Conservation (phyloP, 23 tunicate genomes). For the Corella eumyota region DNA sequence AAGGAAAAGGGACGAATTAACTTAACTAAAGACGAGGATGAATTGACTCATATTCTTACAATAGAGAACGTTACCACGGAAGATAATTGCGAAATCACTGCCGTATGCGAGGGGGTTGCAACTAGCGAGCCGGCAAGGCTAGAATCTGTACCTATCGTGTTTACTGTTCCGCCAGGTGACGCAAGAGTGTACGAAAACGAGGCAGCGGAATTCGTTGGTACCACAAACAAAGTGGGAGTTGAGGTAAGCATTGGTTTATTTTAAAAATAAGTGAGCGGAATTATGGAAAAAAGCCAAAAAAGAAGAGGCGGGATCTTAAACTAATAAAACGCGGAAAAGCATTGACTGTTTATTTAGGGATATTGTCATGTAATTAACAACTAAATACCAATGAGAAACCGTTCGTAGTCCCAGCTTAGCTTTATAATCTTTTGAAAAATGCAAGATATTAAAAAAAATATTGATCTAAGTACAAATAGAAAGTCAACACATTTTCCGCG, state of each 20-base stretch:
- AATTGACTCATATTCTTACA: constrained; percentile 14
- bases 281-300: no score
- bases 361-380: no score
- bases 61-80: constrained; percentile 24
- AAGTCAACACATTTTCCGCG: no score
- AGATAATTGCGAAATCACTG: constrained; percentile 35
- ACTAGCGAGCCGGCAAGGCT: constrained; percentile 17
- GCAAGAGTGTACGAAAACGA: constrained; percentile 26
- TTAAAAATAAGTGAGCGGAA: no score
- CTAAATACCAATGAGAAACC: no score
- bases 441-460: no score
- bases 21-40: constrained; percentile 14
- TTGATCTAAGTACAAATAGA: no score
- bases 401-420: no score
- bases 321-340: no score
- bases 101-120: constrained; percentile 39
- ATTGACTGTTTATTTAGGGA: no score
- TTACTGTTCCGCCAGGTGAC: constrained; percentile 51
- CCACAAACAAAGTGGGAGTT: constrained; percentile 59
- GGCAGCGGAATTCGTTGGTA: constrained; percentile 57
- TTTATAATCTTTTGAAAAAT: no score
- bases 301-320: no score
- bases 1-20: constrained; percentile 11
- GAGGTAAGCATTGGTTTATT: constrained; percentile 36
- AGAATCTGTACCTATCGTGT: constrained; percentile 51